phyloP scores from a whole-genome alignment of 2,113 vertebrate species.

The Piaya cayana region DNA sequence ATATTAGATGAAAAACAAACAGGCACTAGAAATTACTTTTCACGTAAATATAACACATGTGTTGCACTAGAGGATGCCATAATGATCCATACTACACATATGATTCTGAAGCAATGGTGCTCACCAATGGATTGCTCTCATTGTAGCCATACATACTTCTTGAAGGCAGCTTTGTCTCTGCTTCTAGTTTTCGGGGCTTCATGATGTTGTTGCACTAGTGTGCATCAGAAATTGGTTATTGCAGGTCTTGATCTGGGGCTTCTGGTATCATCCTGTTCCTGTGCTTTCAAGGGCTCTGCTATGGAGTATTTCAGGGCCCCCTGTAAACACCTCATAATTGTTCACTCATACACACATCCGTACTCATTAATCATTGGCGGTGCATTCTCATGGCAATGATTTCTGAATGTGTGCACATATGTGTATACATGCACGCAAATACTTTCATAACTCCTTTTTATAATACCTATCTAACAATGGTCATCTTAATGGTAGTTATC shows the following conservation, averaged over 20 bases:
- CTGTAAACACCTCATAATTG: rapidly evolving
- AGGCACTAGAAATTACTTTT: background rate
- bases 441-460: background rate
- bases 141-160: background rate
- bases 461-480: background rate
- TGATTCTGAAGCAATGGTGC: background rate
- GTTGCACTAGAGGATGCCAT: background rate
- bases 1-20: background rate
- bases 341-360: background rate
- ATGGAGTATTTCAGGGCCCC: background rate
- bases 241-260: background rate
- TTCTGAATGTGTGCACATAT: background rate
- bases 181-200: background rate
- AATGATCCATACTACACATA: background rate
- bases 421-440: background rate
- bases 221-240: background rate
- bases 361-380: background rate
- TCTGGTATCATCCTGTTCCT: background rate
- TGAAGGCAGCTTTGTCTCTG: background rate
- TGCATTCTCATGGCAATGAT: background rate
- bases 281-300: background rate
- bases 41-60: background rate
- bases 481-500: background rate
- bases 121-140: background rate
- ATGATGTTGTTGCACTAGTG: background rate